phyloP scores from a whole-genome alignment of 64 coral and sea anemone genomes.

The Anthopleura sola region DNA sequence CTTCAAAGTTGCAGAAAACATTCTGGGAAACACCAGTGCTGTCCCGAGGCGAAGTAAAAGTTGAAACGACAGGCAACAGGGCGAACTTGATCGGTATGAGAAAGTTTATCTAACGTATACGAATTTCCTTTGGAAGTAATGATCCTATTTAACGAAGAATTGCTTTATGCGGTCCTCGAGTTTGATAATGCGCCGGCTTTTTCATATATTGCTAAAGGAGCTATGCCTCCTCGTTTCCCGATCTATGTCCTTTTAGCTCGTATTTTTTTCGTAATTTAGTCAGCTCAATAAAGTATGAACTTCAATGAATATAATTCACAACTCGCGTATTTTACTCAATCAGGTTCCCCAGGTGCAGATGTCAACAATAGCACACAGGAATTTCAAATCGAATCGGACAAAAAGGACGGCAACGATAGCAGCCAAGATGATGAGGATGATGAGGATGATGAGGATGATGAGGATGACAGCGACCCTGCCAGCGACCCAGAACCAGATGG shows the following conservation, averaged over 20 bases:
- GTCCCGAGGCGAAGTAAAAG: neutral
- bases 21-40: neutral
- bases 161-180: too few species aligned
- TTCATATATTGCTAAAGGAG: too few species aligned
- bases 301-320: too few species aligned
- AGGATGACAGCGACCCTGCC: neutral
- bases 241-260: too few species aligned
- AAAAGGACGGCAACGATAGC: neutral
- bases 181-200: too few species aligned
- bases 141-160: too few species aligned
- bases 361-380: neutral
- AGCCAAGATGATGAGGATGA: neutral
- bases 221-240: too few species aligned
- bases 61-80: neutral
- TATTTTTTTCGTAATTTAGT: neutral
- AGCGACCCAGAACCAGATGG: neutral
- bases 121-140: too few species aligned
- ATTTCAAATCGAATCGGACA: neutral
- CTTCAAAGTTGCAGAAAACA: neutral
- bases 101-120: neutral
- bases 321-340: neutral
- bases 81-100: neutral
- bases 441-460: neutral
- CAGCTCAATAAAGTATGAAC: too few species aligned
- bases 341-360: neutral